Evolutionary conservation across 1,140 invertebrate genomes (phyloP), one percentile per base, ranked within the genome.

Genomic region (Berghia stephanieae): DNA sequence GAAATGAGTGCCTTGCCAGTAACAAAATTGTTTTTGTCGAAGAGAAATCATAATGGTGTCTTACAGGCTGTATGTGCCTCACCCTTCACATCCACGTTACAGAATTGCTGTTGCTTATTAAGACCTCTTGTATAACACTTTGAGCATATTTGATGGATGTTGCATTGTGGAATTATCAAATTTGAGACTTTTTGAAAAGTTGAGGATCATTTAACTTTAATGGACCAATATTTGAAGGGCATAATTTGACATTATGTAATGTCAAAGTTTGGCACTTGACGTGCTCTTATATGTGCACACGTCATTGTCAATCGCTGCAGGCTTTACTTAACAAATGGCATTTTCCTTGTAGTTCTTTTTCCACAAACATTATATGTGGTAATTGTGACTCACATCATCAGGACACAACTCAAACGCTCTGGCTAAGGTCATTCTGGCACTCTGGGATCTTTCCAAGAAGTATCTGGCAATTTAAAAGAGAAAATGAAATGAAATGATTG

Each of bases 401-500:
- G 94, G 94, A 84, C 94, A 94, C 2, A 96, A 89, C 86, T 95
- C 94, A 73, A 92, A 92, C 2, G 96, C 95, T 86, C 94, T 93
- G 80, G 96, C 94, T 49, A 98, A 91, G 0, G 95, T 97, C 85
- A 96, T 94, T 73, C 95, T 93, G 0, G 97, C 97, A 81, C 96
- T 97, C 83, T 96, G 96, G 73, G 96, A 98, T 73, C 97, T 92
- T 87, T 98, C 96, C 55, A 99, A 89, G 90, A 96, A 97, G 86
- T 98, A 99, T 8, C 88, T 89, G 74, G 3, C 80, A 81, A 27
- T 10, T 13, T 21, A 63, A 63, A 13, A 63, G 8, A 36, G 36
- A 13, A 40, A 6, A 68, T 16, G 13, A 40, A 10, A 13, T 40
- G 24, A 31, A 68, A 10, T 40, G 10, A 38, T 68, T 36, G 57